Evolutionary conservation across 2,888 invertebrate species (phyloP), one percentile per base, ranked within the genome.

Genomic region (Isoperla grammatica): DNA sequence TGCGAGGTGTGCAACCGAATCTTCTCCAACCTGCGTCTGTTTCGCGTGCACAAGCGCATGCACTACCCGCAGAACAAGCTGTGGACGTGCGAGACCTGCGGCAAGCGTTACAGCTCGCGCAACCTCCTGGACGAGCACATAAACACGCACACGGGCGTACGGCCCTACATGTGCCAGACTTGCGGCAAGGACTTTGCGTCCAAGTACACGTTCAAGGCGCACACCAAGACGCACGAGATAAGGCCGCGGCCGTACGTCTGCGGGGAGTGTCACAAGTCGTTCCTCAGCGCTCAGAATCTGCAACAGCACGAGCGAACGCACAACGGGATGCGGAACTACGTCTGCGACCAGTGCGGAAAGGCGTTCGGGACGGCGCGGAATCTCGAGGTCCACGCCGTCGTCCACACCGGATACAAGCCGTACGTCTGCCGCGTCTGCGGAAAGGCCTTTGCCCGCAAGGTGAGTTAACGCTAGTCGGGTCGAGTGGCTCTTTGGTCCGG

Each of bases 281-380:
- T 90, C 74, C 77, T 88, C 54, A 87, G 86, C n/a, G 82, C 82
- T 56, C 88, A 87, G 72, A 90, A 89, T 72, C 74, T 90, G 1
- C 79, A 76, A 20, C 89, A 89, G 64, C 90, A 90, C 67, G 84
- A 85, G 68, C 82, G 85, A 65, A 87, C 87, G 0, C 90, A 90
- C 68, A 79, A 82, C 0, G 86, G 85, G 0, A 72, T 85, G 19
- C 88, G 87, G 67, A 84, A 86, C 65, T 86, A 81, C 68, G 74
- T 84, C 9, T 88, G 88, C 66, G 81, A 80, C 61, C 74, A 83
- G 15, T 88, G 88, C 67, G 82, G 86, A 81, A 70, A 75, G 81
- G 84, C 86, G 17, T 90, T 90, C 73, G 85, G 86, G 2, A 87
- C 88, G 0, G 82, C 85, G 5, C 88, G 90, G 67, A 90, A 89